A percentile compares a stretch with the other conserved stretches of the same genome.
Evolutionary conservation across 2,113 vertebrate species (phyloP).

Genomic region (Rhabdornis inornatus): DNA sequence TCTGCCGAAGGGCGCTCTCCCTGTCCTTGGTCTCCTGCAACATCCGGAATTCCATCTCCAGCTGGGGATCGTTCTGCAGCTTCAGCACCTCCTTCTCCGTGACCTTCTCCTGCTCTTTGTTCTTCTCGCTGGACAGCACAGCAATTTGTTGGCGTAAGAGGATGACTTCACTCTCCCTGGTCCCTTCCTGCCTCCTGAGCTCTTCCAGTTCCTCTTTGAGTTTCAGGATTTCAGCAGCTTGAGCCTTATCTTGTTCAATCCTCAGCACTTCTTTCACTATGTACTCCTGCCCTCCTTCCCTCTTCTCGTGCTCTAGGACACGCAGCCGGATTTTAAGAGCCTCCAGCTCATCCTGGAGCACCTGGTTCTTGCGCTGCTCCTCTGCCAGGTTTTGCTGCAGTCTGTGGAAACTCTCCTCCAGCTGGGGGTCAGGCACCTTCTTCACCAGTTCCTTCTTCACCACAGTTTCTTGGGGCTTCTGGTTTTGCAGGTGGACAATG

Average conservation of each 20-base stretch:
- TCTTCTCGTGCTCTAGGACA: constrained; percentile 81
- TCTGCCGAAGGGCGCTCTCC: constrained; percentile 74
- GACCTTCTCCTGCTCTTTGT: constrained; percentile 84
- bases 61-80: constrained; percentile 90
- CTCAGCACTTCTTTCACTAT: constrained; percentile 93
- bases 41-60: constrained; percentile 83
- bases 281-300: constrained; percentile 89
- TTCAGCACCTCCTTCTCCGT: constrained; percentile 91
- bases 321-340: constrained; percentile 77
- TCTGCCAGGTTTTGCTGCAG: constrained; percentile 85
- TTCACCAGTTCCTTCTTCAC: constrained; percentile 90
- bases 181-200: constrained; percentile 81
- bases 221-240: constrained; percentile 84
- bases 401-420: constrained; percentile 86
- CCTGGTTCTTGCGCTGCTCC: constrained; percentile 84
- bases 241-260: constrained; percentile 89
- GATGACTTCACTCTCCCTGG: constrained; percentile 83
- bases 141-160: constrained; percentile 83
- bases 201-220: constrained; percentile 89
- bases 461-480: constrained; percentile 86
- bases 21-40: constrained; percentile 82
- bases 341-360: constrained; percentile 86
- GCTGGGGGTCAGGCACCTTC: constrained; percentile 88
- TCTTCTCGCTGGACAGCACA: constrained; percentile 83
- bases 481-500: constrained; percentile 84